Evolutionary conservation across 1,140 invertebrate genomes (phyloP).

Genomic region (Brachionus angularis): DNA sequence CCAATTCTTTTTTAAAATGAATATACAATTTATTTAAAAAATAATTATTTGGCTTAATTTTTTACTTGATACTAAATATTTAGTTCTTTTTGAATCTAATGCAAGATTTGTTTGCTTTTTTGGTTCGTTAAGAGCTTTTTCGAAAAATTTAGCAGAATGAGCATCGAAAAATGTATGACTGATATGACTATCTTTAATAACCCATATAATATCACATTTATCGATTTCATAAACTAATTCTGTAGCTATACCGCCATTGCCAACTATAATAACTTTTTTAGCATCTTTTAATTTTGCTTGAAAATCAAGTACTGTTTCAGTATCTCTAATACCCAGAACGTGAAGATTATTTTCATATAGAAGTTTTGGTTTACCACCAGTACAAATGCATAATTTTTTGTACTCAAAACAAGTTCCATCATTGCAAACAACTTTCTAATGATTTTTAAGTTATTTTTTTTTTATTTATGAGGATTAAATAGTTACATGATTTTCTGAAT

Average conservation of each 20-base stretch:
- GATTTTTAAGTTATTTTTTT: background rate
- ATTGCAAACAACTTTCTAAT: slow-evolving; percentile 27
- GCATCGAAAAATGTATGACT: slow-evolving; percentile 87
- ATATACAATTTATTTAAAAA: too few relatives aligned
- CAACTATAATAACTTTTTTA: slow-evolving; percentile 37
- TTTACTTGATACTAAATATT: slow-evolving; percentile 54
- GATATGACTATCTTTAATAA: slow-evolving; percentile 85
- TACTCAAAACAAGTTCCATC: slow-evolving; percentile 59
- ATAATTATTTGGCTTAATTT: background rate
- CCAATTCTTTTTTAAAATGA: slow-evolving; percentile 59
- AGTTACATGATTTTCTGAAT: slow-evolving; percentile 38
- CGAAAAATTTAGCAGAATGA: slow-evolving; percentile 89
- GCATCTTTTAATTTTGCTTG: slow-evolving; percentile 5
- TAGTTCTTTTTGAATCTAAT: slow-evolving; percentile 52
- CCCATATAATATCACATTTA: slow-evolving; percentile 81
- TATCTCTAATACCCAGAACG: slow-evolving; percentile 39
- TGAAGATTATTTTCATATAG: background rate
- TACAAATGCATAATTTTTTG: slow-evolving; percentile 80
- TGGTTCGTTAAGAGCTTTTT: slow-evolving; percentile 57
- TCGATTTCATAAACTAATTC: slow-evolving; percentile 67
- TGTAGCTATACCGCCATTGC: slow-evolving; percentile 43
- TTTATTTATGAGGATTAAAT: too few relatives aligned
- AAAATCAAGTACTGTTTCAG: slow-evolving; percentile 30
- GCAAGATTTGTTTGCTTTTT: slow-evolving; percentile 46
- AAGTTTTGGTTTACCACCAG: slow-evolving; percentile 73